These are phyloP conservation scores for Haliclona indistincta DNA, from an alignment of 37 sponge, comb jelly and placozoan genomes.

Conservation along the genomic window DNA sequence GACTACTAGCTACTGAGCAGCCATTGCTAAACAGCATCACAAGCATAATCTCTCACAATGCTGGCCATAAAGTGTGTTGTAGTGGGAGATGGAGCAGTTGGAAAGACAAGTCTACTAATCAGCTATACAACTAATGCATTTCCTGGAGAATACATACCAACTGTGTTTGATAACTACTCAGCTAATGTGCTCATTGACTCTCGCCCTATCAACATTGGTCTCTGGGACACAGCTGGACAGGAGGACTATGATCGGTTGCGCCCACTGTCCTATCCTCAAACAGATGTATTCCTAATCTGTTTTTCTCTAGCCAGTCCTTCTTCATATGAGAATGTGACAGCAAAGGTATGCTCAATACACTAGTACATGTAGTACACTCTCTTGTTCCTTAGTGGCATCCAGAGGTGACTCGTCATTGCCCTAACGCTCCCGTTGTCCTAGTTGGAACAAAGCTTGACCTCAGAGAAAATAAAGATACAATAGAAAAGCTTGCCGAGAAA, in stretches of 20 bases:
- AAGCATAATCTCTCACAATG: neutral
- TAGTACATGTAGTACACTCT: neutral
- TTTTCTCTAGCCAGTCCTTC: slow-evolving; percentile 31
- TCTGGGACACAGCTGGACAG: slow-evolving; percentile 75
- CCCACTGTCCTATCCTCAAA: slow-evolving; percentile 38
- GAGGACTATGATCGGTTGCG: slow-evolving; percentile 33
- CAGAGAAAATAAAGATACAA: slow-evolving; percentile 6
- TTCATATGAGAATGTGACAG: slow-evolving; percentile 20
- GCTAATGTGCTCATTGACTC: slow-evolving; percentile 81
- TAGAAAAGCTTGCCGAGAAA: slow-evolving; percentile 1
- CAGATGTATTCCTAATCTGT: slow-evolving; percentile 21
- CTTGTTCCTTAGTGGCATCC: neutral
- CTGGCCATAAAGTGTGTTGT: slow-evolving; percentile 12
- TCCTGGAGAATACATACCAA: slow-evolving; percentile 55
- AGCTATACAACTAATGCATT: slow-evolving; percentile 5
- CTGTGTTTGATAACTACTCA: slow-evolving; percentile 77
- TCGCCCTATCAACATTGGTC: slow-evolving; percentile 59
- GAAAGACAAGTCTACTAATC: slow-evolving; percentile 62
- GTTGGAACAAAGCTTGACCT: slow-evolving; percentile 6
- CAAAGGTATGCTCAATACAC: neutral
- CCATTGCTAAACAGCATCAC: too few species aligned
- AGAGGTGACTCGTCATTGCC: slow-evolving; percentile 7
- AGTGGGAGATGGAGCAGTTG: slow-evolving; percentile 71
- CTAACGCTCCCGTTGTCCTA: slow-evolving; percentile 1
- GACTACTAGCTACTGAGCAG: too few species aligned